Percentiles rank a stretch among this genome's conserved stretches.
These are phyloP conservation scores for Sebastes vulpes DNA, from an alignment of 2,797 vertebrate species.

Conservation along the genomic window DNA sequence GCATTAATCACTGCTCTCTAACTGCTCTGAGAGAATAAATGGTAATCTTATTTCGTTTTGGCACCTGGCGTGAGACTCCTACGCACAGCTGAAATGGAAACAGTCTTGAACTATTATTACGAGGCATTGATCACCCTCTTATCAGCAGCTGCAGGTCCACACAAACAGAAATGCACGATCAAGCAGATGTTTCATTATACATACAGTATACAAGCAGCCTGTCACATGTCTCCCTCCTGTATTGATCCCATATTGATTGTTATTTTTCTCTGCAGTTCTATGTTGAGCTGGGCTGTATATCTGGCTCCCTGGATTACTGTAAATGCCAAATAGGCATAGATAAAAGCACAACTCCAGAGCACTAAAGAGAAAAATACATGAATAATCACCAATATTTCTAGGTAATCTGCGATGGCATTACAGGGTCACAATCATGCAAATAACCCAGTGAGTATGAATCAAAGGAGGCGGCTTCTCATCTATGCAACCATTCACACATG, in stretches of 20 bases:
- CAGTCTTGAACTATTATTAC: slow-evolving; percentile 24
- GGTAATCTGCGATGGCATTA: slow-evolving; percentile 28
- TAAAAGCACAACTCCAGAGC: background rate
- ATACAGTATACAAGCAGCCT: slow-evolving; percentile 3
- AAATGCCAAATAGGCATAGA: background rate
- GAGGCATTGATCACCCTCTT: slow-evolving; percentile 41
- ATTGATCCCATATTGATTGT: slow-evolving; percentile 42
- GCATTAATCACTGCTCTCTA: slow-evolving; percentile 53
- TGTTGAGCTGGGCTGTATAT: background rate
- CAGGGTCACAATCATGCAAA: slow-evolving; percentile 27
- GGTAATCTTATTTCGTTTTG: slow-evolving; percentile 55
- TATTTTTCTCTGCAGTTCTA: slow-evolving; percentile 14
- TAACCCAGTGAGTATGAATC: slow-evolving; percentile 8
- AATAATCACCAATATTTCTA: slow-evolving; percentile 7
- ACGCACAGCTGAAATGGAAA: slow-evolving; percentile 42
- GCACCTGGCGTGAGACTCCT: slow-evolving; percentile 41
- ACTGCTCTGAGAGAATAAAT: slow-evolving; percentile 56
- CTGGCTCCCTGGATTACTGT: background rate
- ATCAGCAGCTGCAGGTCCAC: slow-evolving; percentile 40
- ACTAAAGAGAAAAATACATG: background rate
- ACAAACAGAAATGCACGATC: slow-evolving; percentile 9
- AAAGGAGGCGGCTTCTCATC: slow-evolving; percentile 18
- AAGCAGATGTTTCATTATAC: slow-evolving; percentile 1
- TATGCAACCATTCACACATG: slow-evolving; percentile 16
- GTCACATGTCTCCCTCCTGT: background rate